phyloP scores from a whole-genome alignment of 2,113 vertebrate genomes.

The Climacteris rufus region DNA sequence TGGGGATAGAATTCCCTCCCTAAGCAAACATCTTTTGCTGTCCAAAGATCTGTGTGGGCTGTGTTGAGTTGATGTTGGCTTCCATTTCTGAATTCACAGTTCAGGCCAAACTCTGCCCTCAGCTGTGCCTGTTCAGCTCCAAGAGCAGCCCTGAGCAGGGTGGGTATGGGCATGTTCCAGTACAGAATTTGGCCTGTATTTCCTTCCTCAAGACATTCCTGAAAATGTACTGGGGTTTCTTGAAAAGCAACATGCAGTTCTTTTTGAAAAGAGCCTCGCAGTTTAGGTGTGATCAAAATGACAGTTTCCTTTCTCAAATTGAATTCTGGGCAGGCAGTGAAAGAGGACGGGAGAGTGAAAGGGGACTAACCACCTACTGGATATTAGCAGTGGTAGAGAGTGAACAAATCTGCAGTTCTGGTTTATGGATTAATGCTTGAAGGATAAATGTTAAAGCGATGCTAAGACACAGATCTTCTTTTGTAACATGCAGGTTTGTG shows the following conservation, averaged over 20 bases:
- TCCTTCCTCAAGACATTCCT: neutral
- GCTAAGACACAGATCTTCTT: neutral
- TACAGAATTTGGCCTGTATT: neutral
- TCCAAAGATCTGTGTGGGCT: slow-evolving; percentile 20
- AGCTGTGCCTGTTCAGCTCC: neutral
- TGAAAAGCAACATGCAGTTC: neutral
- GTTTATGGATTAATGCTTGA: neutral
- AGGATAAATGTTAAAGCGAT: neutral
- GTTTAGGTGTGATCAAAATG: neutral
- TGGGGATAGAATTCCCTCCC: neutral
- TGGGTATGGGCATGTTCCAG: neutral
- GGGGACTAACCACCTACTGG: neutral
- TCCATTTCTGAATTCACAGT: neutral
- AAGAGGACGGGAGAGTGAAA: neutral
- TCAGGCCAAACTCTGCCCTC: neutral
- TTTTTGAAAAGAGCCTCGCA: neutral
- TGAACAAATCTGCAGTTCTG: neutral
- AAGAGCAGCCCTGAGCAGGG: neutral
- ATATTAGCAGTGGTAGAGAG: neutral
- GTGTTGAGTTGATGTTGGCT: slow-evolving; percentile 37
- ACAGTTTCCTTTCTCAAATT: neutral
- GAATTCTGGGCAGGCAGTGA: neutral
- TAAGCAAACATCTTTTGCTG: neutral
- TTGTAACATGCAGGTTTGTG: neutral
- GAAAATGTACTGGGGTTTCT: neutral